Conservation (phyloP, 2,888 invertebrate species). For the Ametastegia equiseti region DNA sequence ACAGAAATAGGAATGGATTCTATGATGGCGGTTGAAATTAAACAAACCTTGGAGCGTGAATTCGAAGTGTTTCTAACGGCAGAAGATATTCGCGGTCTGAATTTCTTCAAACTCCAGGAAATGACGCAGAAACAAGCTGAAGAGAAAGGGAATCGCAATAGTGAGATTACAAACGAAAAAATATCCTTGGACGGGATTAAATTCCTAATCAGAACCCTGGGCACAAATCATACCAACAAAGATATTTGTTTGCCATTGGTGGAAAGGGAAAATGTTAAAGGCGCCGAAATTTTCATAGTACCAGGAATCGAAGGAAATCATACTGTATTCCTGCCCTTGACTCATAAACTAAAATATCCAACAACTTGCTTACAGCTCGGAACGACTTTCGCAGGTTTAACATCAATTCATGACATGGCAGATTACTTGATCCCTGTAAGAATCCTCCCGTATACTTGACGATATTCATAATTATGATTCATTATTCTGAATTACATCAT, state of each 20-base stretch:
- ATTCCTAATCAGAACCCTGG: conserved; percentile 58
- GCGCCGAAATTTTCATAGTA: conserved; percentile 68
- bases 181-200: conserved; percentile 59
- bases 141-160: not conserved
- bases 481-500: not conserved
- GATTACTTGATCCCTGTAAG: conserved; percentile 78
- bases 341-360: conserved; percentile 66
- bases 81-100: conserved; percentile 90
- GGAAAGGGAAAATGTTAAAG: conserved; percentile 57
- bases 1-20: conserved; percentile 98
- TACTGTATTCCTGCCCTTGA: conserved; percentile 67
- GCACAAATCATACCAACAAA: conserved; percentile 49
- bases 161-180: conserved; percentile 29
- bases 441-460: no score
- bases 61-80: conserved; percentile 92
- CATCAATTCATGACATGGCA: conserved; percentile 77
- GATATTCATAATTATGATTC: no score
- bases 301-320: conserved; percentile 75
- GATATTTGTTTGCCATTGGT: conserved; percentile 62
- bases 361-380: conserved; percentile 65
- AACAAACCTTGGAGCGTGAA: conserved; percentile 93
- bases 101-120: conserved; percentile 82
- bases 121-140: conserved; percentile 62
- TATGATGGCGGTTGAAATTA: conserved; percentile 97
- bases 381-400: not conserved